phyloP scores from a whole-genome alignment of 2,113 vertebrate genomes.

The Protobothrops mucrosquamatus region DNA sequence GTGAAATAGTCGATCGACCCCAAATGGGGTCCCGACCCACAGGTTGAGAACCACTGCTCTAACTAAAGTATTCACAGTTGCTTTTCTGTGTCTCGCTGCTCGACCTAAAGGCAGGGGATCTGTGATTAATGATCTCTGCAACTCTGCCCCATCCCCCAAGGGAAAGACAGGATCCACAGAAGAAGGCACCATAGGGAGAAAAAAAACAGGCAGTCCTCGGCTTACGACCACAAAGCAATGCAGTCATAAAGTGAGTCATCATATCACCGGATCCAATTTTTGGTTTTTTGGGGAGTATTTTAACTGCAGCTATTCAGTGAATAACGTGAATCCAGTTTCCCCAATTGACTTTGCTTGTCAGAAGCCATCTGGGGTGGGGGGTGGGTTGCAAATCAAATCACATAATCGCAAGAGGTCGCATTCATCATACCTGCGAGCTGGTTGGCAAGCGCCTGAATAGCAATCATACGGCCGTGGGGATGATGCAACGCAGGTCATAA shows the following conservation, averaged over 20 bases:
- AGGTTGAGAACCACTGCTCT: too few relatives aligned
- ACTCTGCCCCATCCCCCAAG: neutral
- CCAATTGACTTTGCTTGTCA: neutral
- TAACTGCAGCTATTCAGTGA: neutral
- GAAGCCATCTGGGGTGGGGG: neutral
- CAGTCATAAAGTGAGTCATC: neutral
- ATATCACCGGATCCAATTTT: neutral
- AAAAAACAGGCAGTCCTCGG: neutral
- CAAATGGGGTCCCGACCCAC: too few relatives aligned
- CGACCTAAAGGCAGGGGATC: neutral
- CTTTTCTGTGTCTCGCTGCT: neutral
- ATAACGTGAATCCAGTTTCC: neutral
- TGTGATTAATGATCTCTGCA: neutral
- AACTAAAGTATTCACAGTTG: neutral
- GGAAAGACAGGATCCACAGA: neutral
- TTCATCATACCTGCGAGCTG: neutral
- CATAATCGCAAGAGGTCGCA: neutral
- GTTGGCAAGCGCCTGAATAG: neutral
- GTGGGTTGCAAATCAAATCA: neutral
- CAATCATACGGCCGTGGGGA: neutral
- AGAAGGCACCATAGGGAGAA: neutral
- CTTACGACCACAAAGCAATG: neutral
- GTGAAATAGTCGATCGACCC: too few relatives aligned
- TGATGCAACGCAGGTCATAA: neutral
- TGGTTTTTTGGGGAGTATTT: neutral